phyloP scores from a whole-genome alignment of 2,888 invertebrate genomes.

The Pegoplata infirma region DNA sequence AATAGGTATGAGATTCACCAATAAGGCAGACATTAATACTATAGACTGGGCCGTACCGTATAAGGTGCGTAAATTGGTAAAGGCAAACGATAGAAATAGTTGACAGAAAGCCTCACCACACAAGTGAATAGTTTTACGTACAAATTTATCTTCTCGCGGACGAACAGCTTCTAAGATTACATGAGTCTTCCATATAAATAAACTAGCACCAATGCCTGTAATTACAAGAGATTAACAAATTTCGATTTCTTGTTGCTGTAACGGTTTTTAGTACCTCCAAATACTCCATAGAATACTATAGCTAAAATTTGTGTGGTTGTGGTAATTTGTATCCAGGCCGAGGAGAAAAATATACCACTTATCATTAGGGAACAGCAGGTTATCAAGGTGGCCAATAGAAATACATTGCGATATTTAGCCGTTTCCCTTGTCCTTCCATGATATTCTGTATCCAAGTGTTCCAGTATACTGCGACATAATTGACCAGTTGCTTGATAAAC shows the following conservation, averaged over 20 bases:
- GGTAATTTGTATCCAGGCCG: conserved; percentile 75
- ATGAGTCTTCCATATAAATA: conserved; percentile 75
- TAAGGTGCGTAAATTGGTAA: conserved; percentile 76
- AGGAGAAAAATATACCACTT: conserved; percentile 76
- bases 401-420: conserved; percentile 71
- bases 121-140: conserved; percentile 75
- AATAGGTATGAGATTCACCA: conserved; percentile 76
- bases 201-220: conserved; percentile 76
- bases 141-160: conserved; percentile 76
- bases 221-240: background rate
- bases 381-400: conserved; percentile 74
- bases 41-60: conserved; percentile 77
- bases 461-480: conserved; percentile 75
- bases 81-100: conserved; percentile 76
- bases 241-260: background rate
- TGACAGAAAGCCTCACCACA: conserved; percentile 78
- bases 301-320: conserved; percentile 75
- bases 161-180: conserved; percentile 77
- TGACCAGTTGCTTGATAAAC: conserved; percentile 76
- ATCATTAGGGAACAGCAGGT: conserved; percentile 74
- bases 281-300: conserved; percentile 76
- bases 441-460: conserved; percentile 75
- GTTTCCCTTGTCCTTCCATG: conserved; percentile 73
- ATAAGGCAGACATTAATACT: conserved; percentile 75
- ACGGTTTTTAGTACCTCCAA: conserved; percentile 70